Evolutionary conservation across 2,797 vertebrate genomes (phyloP).

Genomic region (Synanceia verrucosa): DNA sequence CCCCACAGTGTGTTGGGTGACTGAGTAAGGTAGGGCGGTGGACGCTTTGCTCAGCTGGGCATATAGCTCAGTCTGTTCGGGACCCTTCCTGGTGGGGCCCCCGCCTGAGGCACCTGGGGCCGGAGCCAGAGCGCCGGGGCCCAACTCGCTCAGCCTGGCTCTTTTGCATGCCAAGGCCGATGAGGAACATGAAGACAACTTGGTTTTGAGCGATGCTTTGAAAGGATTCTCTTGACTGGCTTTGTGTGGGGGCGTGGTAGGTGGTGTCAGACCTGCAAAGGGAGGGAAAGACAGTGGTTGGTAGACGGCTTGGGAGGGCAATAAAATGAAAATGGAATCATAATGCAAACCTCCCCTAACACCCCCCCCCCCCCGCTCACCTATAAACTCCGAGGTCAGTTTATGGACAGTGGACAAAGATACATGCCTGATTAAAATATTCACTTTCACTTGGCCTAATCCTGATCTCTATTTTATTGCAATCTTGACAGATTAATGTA

Average conservation of each 20-base stretch:
- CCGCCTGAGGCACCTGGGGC: constrained; percentile 82
- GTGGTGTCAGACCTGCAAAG: constrained; percentile 96
- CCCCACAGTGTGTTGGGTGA: constrained; percentile 50
- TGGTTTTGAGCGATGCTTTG: constrained; percentile 96
- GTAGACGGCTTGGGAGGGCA: constrained; percentile 20
- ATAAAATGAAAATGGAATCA: constrained; percentile 64
- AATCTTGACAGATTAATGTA: constrained; percentile 85
- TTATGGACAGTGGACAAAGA: constrained; percentile 76
- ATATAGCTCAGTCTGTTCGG: constrained; percentile 95
- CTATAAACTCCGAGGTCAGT: constrained; percentile 68
- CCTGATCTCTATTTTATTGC: constrained; percentile 83
- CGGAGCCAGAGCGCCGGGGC: constrained; percentile 79
- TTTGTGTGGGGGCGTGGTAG: constrained; percentile 99
- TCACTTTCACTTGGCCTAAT: constrained; percentile 80
- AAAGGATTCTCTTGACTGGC: constrained; percentile 99
- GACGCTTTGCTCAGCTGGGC: constrained; percentile 93
- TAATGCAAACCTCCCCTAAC: constrained; percentile 61
- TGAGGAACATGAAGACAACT: constrained; percentile 95
- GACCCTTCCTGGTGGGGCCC: constrained; percentile 88
- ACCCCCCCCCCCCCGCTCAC: constrained; percentile 29
- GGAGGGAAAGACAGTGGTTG: constrained; percentile 45
- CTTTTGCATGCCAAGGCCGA: constrained; percentile 91
- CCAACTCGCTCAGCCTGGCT: constrained; percentile 90
- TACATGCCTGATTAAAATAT: constrained; percentile 83
- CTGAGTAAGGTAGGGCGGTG: constrained; percentile 81